Conservation (phyloP, 2,888 invertebrate species). For the Globia sparganii region DNA sequence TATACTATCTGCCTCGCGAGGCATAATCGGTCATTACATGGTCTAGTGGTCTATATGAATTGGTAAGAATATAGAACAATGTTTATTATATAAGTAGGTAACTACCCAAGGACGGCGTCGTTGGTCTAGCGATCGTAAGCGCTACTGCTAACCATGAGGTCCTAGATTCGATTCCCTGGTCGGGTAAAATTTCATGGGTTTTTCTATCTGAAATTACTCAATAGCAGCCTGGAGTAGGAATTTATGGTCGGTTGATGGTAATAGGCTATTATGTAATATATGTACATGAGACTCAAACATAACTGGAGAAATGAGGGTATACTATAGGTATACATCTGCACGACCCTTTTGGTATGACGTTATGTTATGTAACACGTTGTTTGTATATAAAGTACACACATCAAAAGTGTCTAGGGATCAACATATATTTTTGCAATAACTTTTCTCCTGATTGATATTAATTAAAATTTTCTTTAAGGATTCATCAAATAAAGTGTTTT, state of each 20-base stretch:
- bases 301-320: too few species aligned
- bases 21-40: constrained; percentile 42
- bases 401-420: too few species aligned
- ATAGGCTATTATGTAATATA: too few species aligned
- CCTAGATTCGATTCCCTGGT: neutral
- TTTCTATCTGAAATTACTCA: neutral
- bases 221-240: neutral
- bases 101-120: neutral
- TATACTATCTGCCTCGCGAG: constrained; percentile 7
- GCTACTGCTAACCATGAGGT: neutral
- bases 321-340: too few species aligned
- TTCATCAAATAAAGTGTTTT: too few species aligned
- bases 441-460: too few species aligned
- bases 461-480: too few species aligned
- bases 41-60: constrained; percentile 41
- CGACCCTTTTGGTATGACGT: too few species aligned
- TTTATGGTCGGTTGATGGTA: neutral
- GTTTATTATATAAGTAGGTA: neutral
- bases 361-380: too few species aligned
- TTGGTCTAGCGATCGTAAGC: neutral
- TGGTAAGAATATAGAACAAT: constrained; percentile 12
- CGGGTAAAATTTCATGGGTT: neutral
- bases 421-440: too few species aligned
- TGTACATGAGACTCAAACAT: too few species aligned
- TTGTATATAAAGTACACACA: too few species aligned